Percentiles rank a stretch among this genome's conserved stretches.
Conservation (phyloP, 2,888 invertebrate genomes). For the Craniophora ligustri region DNA sequence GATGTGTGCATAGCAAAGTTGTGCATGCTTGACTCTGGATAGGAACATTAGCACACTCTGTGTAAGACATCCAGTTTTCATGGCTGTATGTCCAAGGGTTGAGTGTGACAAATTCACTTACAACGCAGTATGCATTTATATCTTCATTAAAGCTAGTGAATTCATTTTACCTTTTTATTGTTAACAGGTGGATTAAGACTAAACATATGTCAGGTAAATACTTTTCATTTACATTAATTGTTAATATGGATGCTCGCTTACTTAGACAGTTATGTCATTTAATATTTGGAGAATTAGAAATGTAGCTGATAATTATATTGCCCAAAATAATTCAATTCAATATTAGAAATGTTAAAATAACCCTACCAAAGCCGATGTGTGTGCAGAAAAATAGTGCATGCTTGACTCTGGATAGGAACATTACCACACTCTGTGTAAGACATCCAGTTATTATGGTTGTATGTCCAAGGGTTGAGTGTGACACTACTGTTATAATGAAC, state of each 20-base stretch:
- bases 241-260: too few relatives aligned
- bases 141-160: too few relatives aligned
- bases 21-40: conserved; percentile 83
- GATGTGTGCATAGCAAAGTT: conserved; percentile 74
- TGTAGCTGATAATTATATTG: too few relatives aligned
- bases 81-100: conserved; percentile 81
- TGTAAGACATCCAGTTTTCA: conserved; percentile 77
- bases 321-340: too few relatives aligned
- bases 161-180: conserved; percentile 7
- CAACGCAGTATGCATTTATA: too few relatives aligned
- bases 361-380: conserved; percentile 88
- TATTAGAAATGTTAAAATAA: conserved; percentile 38
- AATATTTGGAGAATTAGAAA: too few relatives aligned
- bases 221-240: neutral
- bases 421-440: conserved; percentile 85
- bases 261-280: too few relatives aligned
- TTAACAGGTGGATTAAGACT: conserved; percentile 6
- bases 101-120: conserved; percentile 73
- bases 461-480: conserved; percentile 84
- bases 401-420: conserved; percentile 87
- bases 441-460: conserved; percentile 65
- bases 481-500: conserved; percentile 57
- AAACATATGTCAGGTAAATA: conserved; percentile 2
- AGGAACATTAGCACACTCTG: conserved; percentile 85
- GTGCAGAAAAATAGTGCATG: conserved; percentile 68